Base-by-base conservation (phyloP, 2,888 invertebrate genomes). In the Taenaris catops region DNA sequence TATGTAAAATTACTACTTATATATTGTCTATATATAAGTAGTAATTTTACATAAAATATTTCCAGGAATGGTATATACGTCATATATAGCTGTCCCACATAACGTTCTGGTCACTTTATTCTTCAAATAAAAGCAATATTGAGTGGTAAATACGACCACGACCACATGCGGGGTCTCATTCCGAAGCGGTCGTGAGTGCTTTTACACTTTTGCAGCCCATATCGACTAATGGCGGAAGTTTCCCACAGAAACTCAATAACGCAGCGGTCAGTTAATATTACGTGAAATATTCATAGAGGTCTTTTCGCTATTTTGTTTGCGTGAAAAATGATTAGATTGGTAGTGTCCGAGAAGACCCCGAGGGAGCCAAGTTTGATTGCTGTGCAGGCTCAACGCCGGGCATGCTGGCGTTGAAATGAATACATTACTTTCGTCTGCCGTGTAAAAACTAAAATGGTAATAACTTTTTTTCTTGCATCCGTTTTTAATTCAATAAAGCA, bases 281-380 rank as follows among this genome's bases (percentile, higher is more conserved):
- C 62, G 61, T 72, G 65, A 78, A 80, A 80, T 78, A 81, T 81
- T 75, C 78, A 80, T 75, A 64, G 71, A 64, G 65, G 70, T 69
- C 63, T 69, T 70, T 69, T 63, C 52, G 67, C 67, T 68, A 56
- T 65, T 63, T 61, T 61, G 67, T 64, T 60, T 59, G 63, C 56
- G 65, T 66, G 68, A 81, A 83, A 83, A 83, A 84, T 81, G 65
- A 83, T 83, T 80, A 81, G 74, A 67, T 73, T 64, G 72, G 63
- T 65, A 70, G 69, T 66, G 68, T 63, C 58, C 54, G 63, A 58
- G 51, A 42, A 44, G 46, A 47, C 75, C 63, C 73, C 20, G 21
- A 25, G 79, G 79, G 81, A 78, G 62, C 43, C 51, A 83, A 84
- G 78, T 84, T 84, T 80, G 83, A 84, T 83, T 84, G 81, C 76